Evolutionary conservation across 2,888 invertebrate genomes (phyloP), one percentile per base, ranked within the genome.

Genomic region (Entomobrya multifasciata): DNA sequence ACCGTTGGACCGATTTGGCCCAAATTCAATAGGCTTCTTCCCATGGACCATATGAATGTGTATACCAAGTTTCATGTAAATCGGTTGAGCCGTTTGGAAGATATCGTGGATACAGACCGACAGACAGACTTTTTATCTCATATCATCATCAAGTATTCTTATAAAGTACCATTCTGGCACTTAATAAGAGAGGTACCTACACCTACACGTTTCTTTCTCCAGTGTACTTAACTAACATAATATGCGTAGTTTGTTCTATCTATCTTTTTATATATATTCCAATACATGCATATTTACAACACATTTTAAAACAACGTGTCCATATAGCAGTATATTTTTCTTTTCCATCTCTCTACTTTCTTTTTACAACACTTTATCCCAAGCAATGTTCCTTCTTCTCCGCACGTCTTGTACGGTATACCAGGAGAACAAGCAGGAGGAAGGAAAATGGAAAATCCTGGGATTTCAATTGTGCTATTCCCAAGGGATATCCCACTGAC

Each of bases 391-490:
- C 10, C 44, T 44, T n/a, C 44, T 47, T 44, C 17, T 36, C 44
- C 25, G 0, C 44, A 80, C 30, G 49, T 30, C 67, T 57, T 47
- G 70, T 80, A 57, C 36, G 22, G 44, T 6, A 17, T 62, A 30
- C 41, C 36, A 47, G 13, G 17, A n/a, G n/a, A n/a, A n/a, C n/a
- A n/a, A n/a, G n/a, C n/a, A n/a, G n/a, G n/a, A n/a, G n/a, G 41
- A 65, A 83, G 76, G 83, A 70, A 83, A 83, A 83, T 83, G 83
- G 76, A 83, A 83, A 83, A 83, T 83, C 83, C 65, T 76, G 76
- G 83, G 83, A 83, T 83, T 83, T 83, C 83, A 83, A 83, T 83
- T 83, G 83, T 83, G 76, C 47, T 76, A 76, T 36, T 83, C 83
- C 83, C 83, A 76, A 62, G 76, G 76, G 83, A 83, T 76, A 83